Conservation (phyloP, 2,113 vertebrate species). For the Macrotus californicus region DNA sequence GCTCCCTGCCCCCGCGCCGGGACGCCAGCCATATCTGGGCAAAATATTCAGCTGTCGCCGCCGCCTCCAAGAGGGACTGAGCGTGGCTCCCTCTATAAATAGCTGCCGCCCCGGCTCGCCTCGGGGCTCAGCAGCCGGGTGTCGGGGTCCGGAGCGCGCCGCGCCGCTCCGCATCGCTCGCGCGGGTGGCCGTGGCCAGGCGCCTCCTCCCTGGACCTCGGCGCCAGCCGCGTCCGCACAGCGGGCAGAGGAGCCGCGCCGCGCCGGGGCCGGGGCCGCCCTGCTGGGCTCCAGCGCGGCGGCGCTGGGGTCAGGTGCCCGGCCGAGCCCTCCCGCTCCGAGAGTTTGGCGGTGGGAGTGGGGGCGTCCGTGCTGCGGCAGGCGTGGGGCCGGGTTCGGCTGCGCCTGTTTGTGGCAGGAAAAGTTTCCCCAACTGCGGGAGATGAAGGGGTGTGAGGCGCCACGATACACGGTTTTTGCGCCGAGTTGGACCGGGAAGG, state of each 20-base stretch:
- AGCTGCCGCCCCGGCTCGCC: constrained; percentile 63
- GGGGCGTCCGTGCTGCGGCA: background rate
- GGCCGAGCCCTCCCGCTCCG: background rate
- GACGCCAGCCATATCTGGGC: constrained; percentile 88
- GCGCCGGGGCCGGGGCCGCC: background rate
- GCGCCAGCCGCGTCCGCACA: background rate
- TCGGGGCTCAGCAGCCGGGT: background rate
- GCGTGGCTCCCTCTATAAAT: constrained; percentile 74
- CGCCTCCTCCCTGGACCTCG: background rate
- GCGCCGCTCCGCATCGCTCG: background rate
- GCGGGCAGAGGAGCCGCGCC: background rate
- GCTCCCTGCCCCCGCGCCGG: constrained; percentile 52
- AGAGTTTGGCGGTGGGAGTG: background rate
- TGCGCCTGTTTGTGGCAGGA: background rate
- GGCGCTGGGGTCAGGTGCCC: background rate
- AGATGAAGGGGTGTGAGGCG: background rate
- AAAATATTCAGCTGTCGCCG: constrained; percentile 89
- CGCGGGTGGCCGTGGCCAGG: background rate
- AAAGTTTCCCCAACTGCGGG: constrained; percentile 58
- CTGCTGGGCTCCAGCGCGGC: background rate
- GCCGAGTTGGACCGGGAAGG: background rate
- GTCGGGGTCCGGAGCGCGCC: background rate
- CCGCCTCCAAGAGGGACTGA: constrained; percentile 81
- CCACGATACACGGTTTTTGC: background rate
- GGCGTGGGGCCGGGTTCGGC: background rate